Conservation (phyloP, 2,797 vertebrate species). For the Oryzias sinensis region DNA sequence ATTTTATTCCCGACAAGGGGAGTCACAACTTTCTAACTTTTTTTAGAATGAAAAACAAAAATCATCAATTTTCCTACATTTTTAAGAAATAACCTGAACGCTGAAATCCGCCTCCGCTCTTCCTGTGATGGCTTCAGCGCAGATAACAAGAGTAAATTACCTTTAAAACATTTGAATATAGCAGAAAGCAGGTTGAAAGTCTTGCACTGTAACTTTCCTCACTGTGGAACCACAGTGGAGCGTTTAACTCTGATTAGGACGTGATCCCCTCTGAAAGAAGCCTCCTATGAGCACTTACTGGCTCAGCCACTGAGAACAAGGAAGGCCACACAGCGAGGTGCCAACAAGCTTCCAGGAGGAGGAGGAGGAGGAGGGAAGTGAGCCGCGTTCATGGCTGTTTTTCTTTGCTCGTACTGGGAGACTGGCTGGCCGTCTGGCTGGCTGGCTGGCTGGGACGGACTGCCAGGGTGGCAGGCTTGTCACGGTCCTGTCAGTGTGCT, state of each 20-base stretch:
- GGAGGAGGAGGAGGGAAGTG: conserved; percentile 53
- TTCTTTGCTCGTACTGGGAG: conserved; percentile 55
- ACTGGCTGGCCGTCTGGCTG: conserved; percentile 29
- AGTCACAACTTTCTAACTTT: too few species aligned
- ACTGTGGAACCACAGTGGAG: neutral
- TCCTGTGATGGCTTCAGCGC: too few species aligned
- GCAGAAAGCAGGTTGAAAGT: neutral
- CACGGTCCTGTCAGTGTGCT: conserved; percentile 55
- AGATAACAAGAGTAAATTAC: neutral
- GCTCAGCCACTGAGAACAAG: conserved; percentile 14
- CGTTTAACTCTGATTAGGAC: conserved; percentile 25
- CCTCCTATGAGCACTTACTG: neutral
- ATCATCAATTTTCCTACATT: too few species aligned
- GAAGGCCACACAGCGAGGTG: conserved; percentile 27
- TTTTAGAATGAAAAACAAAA: too few species aligned
- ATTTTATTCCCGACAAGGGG: too few species aligned
- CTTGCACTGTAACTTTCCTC: neutral
- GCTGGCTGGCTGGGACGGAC: conserved; percentile 22
- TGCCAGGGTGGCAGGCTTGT: conserved; percentile 58
- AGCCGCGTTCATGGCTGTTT: conserved; percentile 65
- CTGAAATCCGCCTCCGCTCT: too few species aligned
- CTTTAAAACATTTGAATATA: neutral
- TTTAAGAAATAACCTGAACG: too few species aligned
- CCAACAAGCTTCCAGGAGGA: conserved; percentile 27
- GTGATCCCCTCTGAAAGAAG: conserved; percentile 27